Conservation (phyloP, 2,888 invertebrate genomes). For the Oasisia sp. region DNA sequence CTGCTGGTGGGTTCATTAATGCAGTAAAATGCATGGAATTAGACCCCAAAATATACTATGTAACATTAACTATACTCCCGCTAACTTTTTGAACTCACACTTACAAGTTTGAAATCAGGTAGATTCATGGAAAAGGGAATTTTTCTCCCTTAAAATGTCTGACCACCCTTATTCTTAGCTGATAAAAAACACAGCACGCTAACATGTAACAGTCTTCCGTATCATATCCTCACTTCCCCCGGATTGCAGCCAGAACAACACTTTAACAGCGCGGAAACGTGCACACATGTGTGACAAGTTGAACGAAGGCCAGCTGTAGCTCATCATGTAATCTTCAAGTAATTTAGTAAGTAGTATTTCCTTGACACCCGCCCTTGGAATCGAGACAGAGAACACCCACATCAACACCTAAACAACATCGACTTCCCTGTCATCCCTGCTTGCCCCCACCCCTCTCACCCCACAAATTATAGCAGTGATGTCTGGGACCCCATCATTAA, state of each 20-base stretch:
- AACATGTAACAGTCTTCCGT: neutral
- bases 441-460: neutral
- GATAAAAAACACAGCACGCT: neutral
- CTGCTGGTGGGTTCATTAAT: neutral
- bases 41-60: neutral
- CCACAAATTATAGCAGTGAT: neutral
- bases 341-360: slow-evolving; percentile 17
- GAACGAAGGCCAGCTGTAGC: neutral
- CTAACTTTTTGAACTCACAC: too few relatives aligned
- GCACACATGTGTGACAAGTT: neutral
- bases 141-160: neutral
- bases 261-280: neutral
- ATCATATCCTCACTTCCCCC: neutral
- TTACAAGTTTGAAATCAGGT: too few relatives aligned
- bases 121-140: neutral
- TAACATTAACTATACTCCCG: too few relatives aligned
- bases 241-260: neutral
- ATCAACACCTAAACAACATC: neutral
- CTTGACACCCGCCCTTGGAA: neutral
- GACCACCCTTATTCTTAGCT: neutral
- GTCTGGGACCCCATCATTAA: neutral
- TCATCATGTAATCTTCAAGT: slow-evolving; percentile 17
- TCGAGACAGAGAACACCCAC: slow-evolving; percentile 9
- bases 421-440: neutral
- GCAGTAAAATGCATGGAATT: neutral